These are phyloP conservation scores for Helicoverpa armigera DNA, from an alignment of 1,140 invertebrate genomes.

Conservation along the genomic window DNA sequence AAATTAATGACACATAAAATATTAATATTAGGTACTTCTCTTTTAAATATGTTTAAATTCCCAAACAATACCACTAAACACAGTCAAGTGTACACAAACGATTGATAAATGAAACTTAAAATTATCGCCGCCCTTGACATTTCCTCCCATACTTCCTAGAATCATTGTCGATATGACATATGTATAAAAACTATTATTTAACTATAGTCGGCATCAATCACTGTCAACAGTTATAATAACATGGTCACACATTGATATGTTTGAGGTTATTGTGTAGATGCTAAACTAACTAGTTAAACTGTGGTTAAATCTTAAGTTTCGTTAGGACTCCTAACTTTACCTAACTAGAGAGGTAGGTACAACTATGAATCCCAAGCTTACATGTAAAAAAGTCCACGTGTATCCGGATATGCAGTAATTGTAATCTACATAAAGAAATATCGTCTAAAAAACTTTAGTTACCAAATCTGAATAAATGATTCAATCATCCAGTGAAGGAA, in stretches of 20 bases:
- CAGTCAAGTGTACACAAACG: background rate
- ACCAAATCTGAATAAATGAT: too few species aligned
- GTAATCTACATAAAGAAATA: too few species aligned
- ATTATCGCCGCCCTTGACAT: conserved; percentile 55
- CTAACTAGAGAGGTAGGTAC: too few species aligned
- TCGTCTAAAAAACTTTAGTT: too few species aligned
- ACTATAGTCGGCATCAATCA: conserved; percentile 57
- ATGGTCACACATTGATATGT: conserved; percentile 41
- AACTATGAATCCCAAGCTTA: too few species aligned
- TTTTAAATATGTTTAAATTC: too few species aligned
- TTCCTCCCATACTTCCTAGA: conserved; percentile 53
- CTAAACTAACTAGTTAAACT: background rate
- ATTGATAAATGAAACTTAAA: conserved; percentile 9
- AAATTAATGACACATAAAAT: too few species aligned
- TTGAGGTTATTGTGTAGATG: conserved; percentile 12
- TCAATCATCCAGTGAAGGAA: too few species aligned
- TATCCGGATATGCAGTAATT: too few species aligned
- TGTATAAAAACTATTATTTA: conserved; percentile 42
- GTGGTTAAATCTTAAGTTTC: background rate
- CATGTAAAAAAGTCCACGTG: too few species aligned
- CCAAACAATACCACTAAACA: background rate
- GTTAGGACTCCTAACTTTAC: too few species aligned
- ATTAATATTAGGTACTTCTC: too few species aligned
- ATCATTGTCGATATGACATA: conserved; percentile 22
- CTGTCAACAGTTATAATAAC: conserved; percentile 54